Conservation (phyloP, 2,888 invertebrate species). For the Philereme vetulata region DNA sequence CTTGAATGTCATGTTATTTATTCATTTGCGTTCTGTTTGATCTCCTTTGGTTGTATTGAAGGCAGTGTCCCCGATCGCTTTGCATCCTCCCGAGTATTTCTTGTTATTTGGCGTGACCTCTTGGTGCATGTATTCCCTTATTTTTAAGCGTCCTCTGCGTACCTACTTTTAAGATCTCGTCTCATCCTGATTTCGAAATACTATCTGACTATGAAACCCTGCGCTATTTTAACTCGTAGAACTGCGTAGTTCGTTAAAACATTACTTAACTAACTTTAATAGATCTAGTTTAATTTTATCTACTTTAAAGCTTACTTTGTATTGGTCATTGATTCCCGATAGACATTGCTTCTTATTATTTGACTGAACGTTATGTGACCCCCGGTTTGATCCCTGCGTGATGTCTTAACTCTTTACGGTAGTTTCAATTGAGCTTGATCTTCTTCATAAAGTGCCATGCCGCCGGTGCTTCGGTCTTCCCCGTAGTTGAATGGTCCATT, state of each 20-base stretch:
- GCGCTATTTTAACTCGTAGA: constrained; percentile 66
- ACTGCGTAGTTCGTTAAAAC: constrained; percentile 70
- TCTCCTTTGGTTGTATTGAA: constrained; percentile 83
- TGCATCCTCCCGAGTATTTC: constrained; percentile 74
- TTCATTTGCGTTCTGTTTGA: constrained; percentile 66
- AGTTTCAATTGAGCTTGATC: constrained; percentile 45
- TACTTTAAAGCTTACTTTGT: constrained; percentile 69
- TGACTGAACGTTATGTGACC: constrained; percentile 55
- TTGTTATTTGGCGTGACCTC: constrained; percentile 83
- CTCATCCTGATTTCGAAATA: constrained; percentile 48
- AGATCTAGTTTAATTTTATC: constrained; percentile 51
- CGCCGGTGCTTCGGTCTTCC: constrained; percentile 63
- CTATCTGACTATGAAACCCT: constrained; percentile 51
- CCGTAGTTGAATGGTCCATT: constrained; percentile 33
- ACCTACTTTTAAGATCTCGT: constrained; percentile 49
- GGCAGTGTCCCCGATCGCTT: constrained; percentile 84
- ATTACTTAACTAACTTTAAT: constrained; percentile 51
- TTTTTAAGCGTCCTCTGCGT: constrained; percentile 63
- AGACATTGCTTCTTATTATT: constrained; percentile 74
- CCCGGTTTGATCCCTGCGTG: constrained; percentile 56
- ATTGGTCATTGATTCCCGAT: constrained; percentile 61
- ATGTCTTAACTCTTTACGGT: constrained; percentile 45
- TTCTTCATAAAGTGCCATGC: constrained; percentile 50
- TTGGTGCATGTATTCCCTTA: constrained; percentile 80
- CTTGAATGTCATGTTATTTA: constrained; percentile 64